Percentiles rank a stretch among this genome's conserved stretches.
Conservation (phyloP, 2,797 vertebrate species). For the Vireo griseus region DNA sequence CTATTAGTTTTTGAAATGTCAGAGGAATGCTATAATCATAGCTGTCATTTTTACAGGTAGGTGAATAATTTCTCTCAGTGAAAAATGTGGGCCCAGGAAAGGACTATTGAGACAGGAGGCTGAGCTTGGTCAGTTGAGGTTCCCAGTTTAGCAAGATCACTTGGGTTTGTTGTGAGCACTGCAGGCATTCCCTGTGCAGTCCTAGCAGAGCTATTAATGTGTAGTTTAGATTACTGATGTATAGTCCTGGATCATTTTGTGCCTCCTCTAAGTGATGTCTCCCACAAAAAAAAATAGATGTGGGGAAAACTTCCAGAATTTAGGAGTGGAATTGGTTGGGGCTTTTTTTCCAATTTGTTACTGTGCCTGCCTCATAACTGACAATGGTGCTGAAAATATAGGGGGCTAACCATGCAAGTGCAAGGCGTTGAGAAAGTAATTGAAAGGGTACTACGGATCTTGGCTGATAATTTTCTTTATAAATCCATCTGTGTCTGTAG, state of each 20-base stretch:
- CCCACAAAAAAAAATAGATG: neutral
- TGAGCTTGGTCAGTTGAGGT: neutral
- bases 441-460: neutral
- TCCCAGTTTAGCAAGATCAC: neutral
- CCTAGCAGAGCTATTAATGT: neutral
- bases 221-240: neutral
- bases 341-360: neutral
- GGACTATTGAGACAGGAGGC: neutral
- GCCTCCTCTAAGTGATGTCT: neutral
- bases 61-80: neutral
- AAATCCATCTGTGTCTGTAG: neutral
- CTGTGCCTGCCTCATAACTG: neutral
- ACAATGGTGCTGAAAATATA: neutral
- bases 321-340: neutral
- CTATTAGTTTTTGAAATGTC: neutral
- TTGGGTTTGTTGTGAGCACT: neutral
- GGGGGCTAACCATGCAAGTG: neutral
- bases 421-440: neutral
- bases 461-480: neutral
- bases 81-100: neutral
- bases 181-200: neutral
- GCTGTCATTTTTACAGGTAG: neutral
- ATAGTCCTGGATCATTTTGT: neutral
- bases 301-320: neutral
- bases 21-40: neutral